Evolutionary conservation across 1,140 invertebrate species (phyloP), one percentile per base, ranked within the genome.

Genomic region (Lordiphosa clarofinis): DNA sequence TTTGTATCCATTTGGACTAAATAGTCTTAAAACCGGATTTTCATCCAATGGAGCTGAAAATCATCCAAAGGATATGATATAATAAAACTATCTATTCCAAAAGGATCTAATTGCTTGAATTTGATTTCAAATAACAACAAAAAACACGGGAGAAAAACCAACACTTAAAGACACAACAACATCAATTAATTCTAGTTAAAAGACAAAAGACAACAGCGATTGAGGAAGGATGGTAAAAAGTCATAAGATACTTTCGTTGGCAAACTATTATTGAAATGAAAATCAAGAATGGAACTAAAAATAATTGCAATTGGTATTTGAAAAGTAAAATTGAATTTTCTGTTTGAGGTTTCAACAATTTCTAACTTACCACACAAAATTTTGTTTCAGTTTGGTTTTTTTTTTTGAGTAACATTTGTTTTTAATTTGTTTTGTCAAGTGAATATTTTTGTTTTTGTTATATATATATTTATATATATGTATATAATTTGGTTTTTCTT

Each of bases 301-400:
- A 42, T 55, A 36, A 57, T 75, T 56, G 58, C 56, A 42, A 37
- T 54, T 61, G 64, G 35, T 31, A 31, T 62, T 54, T 62, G 53
- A 68, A 56, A 47, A 31, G 55, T 46, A 21, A 48, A 47, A 24
- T 46, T 21, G 11, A 38, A 54, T 54, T 48, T 56, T 54, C 65
- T 42, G 13, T 39, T 40, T 68, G 61, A 19, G 28, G 19, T 49
- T 58, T 84, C 73, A 88, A 86, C 76, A 87, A 75, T 82, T 84
- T 73, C 65, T 81, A 88, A 88, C 87, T 88, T 88, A 88, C 87
- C 87, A 88, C 87, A 88, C 87, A 88, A 88, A 88, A 87, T 87
- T 87, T 73, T 60, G 70, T 75, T 71, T 82, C 76, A 73, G 71
- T 81, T 82, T 70, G 33, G 48, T 43, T 24, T 24, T 24, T 5